Evolutionary conservation across 2,888 invertebrate genomes (phyloP).

Genomic region (Sarcophaga rosellei): DNA sequence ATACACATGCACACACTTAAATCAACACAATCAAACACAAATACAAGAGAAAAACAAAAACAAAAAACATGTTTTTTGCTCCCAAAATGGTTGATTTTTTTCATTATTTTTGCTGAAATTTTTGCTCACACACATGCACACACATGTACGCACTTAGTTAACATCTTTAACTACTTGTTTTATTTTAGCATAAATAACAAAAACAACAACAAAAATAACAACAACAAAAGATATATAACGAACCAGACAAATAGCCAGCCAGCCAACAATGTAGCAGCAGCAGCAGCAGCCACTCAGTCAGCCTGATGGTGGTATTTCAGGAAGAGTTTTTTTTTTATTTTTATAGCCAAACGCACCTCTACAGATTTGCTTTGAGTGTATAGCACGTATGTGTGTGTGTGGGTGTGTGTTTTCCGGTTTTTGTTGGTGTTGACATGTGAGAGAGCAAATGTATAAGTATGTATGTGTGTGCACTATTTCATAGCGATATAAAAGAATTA

Average conservation of each 20-base stretch:
- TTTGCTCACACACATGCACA: no score
- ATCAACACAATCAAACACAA: background rate
- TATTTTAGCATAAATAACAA: background rate
- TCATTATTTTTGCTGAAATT: no score
- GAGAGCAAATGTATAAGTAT: conserved; percentile 74
- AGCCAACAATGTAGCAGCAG: background rate
- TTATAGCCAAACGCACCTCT: conserved; percentile 43
- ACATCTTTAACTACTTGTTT: background rate
- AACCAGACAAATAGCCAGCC: conserved; percentile 5
- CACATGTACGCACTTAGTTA: background rate
- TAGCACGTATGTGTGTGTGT: conserved; percentile 26
- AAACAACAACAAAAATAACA: no score
- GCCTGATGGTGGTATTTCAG: conserved; percentile 23
- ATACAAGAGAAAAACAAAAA: background rate
- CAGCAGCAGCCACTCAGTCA: conserved; percentile 21
- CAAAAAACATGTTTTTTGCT: background rate
- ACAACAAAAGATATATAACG: background rate
- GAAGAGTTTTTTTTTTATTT: conserved; percentile 24
- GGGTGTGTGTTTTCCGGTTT: conserved; percentile 75
- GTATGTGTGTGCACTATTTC: conserved; percentile 63
- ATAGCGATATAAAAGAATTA: conserved; percentile 53
- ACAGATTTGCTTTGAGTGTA: conserved; percentile 6
- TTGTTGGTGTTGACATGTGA: conserved; percentile 33
- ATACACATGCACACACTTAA: conserved; percentile 37
- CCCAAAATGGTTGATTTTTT: no score